phyloP scores from a whole-genome alignment of 2,797 vertebrate genomes.

The Monodelphis domestica region DNA sequence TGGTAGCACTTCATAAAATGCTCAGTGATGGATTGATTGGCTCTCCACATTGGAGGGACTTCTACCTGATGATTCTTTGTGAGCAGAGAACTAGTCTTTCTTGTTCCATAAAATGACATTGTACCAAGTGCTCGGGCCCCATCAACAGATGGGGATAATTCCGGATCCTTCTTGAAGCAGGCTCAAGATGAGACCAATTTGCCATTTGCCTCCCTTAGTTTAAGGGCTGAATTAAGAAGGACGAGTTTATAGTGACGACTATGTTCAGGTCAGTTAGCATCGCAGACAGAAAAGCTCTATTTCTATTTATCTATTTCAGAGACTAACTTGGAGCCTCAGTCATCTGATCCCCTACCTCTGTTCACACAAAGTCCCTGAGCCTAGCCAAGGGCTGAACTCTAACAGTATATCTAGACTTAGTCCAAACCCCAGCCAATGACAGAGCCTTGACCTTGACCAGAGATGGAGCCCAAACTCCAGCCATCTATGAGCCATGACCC shows the following conservation, averaged over 20 bases:
- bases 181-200: background rate
- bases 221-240: background rate
- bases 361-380: background rate
- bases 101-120: background rate
- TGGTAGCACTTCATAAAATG: background rate
- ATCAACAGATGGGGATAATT: background rate
- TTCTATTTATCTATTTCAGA: background rate
- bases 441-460: background rate
- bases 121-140: background rate
- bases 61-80: background rate
- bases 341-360: background rate
- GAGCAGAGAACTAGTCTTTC: background rate
- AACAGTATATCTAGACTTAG: background rate
- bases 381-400: background rate
- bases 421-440: background rate
- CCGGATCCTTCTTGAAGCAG: background rate
- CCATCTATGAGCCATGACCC: background rate
- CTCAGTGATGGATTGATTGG: background rate
- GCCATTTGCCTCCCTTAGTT: background rate
- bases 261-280: background rate
- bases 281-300: background rate
- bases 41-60: background rate
- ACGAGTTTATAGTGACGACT: background rate
- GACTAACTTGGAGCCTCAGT: background rate
- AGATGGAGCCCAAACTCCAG: background rate